phyloP scores from a whole-genome alignment of 2,888 invertebrate species.

The Lepeophtheirus nordmannii region DNA sequence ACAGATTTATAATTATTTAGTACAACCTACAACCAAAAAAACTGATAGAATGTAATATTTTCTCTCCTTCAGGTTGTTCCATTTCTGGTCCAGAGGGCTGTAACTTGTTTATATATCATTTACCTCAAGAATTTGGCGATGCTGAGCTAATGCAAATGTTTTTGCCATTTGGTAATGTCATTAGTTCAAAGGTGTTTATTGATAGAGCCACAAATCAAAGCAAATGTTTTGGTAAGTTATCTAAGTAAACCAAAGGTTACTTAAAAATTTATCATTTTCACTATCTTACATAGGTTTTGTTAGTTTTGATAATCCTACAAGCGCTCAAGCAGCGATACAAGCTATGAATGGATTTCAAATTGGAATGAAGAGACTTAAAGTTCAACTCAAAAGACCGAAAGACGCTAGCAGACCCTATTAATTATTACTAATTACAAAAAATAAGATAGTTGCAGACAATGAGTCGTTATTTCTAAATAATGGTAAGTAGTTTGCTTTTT shows the following conservation, averaged over 20 bases:
- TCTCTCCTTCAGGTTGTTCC: slow-evolving; percentile 56
- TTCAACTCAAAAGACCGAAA: slow-evolving; percentile 96
- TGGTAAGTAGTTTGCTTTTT: too few relatives aligned
- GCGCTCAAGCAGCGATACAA: slow-evolving; percentile 95
- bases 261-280: neutral
- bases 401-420: slow-evolving; percentile 96
- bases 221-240: slow-evolving; percentile 91
- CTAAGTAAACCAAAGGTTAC: neutral
- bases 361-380: slow-evolving; percentile 99
- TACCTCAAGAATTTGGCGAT: slow-evolving; percentile 99
- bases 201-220: slow-evolving; percentile 99
- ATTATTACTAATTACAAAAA: slow-evolving; percentile 30
- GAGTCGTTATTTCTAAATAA: too few relatives aligned
- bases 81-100: slow-evolving; percentile 98
- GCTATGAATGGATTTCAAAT: slow-evolving; percentile 99
- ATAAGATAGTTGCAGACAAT: too few relatives aligned
- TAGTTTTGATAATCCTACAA: slow-evolving; percentile 95
- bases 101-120: slow-evolving; percentile 99
- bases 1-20: too few relatives aligned
- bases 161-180: slow-evolving; percentile 96
- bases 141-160: slow-evolving; percentile 99
- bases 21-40: too few relatives aligned
- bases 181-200: slow-evolving; percentile 99
- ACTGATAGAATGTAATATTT: too few relatives aligned
- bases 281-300: slow-evolving; percentile 69